Percentiles rank a stretch among this genome's conserved stretches.
Conservation (phyloP, 1,140 invertebrate species). For the Bombus soroeensis region DNA sequence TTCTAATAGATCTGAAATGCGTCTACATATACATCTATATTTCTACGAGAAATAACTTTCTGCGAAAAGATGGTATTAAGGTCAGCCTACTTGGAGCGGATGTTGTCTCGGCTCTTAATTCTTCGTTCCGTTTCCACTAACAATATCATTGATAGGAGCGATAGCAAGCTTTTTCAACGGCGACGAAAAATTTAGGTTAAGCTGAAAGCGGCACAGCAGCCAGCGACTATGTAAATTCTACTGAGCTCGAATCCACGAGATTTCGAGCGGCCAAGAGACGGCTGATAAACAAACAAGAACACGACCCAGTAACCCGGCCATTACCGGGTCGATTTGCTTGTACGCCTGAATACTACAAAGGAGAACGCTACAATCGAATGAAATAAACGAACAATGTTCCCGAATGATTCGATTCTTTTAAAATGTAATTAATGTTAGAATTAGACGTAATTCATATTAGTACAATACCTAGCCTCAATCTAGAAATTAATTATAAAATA, state of each 20-base stretch:
- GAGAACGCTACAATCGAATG: not conserved
- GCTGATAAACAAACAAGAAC: conserved; percentile 28
- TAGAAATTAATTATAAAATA: no score
- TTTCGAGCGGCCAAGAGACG: not conserved
- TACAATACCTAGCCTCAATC: no score
- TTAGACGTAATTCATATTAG: no score
- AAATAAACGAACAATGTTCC: not conserved
- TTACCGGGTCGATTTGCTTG: conserved; percentile 1
- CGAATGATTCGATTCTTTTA: not conserved
- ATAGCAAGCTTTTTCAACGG: not conserved
- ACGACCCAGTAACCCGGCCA: conserved; percentile 3
- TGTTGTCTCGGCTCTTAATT: not conserved
- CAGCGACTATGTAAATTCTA: not conserved
- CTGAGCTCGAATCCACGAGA: not conserved
- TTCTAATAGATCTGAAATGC: no score
- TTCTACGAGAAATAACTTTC: not conserved
- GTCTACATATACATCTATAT: no score
- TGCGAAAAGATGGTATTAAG: not conserved
- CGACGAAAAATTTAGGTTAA: conserved; percentile 23
- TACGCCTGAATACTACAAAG: not conserved
- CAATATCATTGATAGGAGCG: conserved; percentile 3
- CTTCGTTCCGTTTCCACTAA: not conserved
- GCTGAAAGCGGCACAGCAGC: not conserved
- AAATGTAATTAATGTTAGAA: no score
- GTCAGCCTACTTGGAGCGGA: not conserved